phyloP scores from a whole-genome alignment of 30 jellyfish, hydroid and myxozoan species.

The Chrysaora quinquecirrha region DNA sequence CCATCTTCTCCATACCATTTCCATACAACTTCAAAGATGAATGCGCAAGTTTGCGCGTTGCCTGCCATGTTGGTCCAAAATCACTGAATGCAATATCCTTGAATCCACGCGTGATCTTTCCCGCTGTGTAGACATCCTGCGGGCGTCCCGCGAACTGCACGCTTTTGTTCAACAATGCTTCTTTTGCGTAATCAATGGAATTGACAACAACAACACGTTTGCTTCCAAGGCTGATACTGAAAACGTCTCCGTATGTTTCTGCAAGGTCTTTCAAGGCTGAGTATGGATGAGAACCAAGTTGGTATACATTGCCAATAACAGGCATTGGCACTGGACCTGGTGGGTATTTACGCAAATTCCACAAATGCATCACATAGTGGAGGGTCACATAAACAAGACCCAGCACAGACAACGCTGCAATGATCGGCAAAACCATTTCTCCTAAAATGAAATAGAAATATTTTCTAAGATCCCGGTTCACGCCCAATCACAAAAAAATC shows the following conservation, averaged over 20 bases:
- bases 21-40: constrained; percentile 64
- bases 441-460: too few relatives aligned
- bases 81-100: constrained; percentile 63
- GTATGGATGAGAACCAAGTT: constrained; percentile 39
- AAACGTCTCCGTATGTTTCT: constrained; percentile 71
- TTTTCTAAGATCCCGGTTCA: too few relatives aligned
- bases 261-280: constrained; percentile 35
- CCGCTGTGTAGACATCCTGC: constrained; percentile 50
- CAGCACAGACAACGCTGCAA: constrained; percentile 17
- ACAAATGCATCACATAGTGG: constrained; percentile 46
- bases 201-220: constrained; percentile 74
- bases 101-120: constrained; percentile 51
- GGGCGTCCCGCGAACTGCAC: constrained; percentile 77
- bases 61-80: constrained; percentile 63
- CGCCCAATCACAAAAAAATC: too few relatives aligned
- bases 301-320: constrained; percentile 78
- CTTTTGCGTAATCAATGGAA: constrained; percentile 61
- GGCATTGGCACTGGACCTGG: constrained; percentile 94
- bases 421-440: constrained; percentile 12
- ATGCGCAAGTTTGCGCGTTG: constrained; percentile 55
- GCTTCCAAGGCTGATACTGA: constrained; percentile 78
- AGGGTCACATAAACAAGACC: constrained; percentile 21
- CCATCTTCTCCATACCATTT: constrained; percentile 52
- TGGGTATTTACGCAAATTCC: constrained; percentile 58
- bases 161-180: constrained; percentile 72